phyloP scores from a whole-genome alignment of 2,888 invertebrate genomes.

The Rhagium mordax region DNA sequence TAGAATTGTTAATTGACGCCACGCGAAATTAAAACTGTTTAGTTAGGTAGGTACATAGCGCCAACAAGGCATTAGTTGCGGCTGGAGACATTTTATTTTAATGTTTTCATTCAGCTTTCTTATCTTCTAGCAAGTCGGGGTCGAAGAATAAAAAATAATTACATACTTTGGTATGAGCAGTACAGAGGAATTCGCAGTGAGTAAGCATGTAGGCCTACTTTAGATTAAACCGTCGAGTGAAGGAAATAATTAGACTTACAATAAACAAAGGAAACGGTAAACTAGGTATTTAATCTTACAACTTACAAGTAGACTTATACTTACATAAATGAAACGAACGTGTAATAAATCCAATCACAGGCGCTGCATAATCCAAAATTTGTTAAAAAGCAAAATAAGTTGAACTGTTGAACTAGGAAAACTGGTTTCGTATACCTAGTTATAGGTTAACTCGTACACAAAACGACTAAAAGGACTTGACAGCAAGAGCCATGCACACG shows the following conservation, averaged over 20 bases:
- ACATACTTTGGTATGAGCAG: neutral
- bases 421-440: neutral
- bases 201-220: neutral
- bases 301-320: neutral
- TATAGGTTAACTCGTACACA: constrained; percentile 14
- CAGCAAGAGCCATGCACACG: neutral
- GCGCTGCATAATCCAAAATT: neutral
- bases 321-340: neutral
- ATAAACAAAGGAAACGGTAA: neutral
- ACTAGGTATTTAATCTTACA: neutral
- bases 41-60: too few relatives aligned
- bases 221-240: too few relatives aligned
- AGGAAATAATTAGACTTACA: too few relatives aligned
- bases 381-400: neutral
- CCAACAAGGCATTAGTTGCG: too few relatives aligned
- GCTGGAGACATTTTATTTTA: too few relatives aligned
- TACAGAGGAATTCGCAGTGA: too few relatives aligned
- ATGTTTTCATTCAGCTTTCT: too few relatives aligned
- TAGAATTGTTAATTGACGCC: too few relatives aligned
- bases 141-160: neutral
- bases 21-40: too few relatives aligned
- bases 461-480: constrained; percentile 32
- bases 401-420: neutral
- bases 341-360: neutral
- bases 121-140: too few relatives aligned